Evolutionary conservation across 2,888 invertebrate species (phyloP).

Genomic region (Ypsolopha sequella): DNA sequence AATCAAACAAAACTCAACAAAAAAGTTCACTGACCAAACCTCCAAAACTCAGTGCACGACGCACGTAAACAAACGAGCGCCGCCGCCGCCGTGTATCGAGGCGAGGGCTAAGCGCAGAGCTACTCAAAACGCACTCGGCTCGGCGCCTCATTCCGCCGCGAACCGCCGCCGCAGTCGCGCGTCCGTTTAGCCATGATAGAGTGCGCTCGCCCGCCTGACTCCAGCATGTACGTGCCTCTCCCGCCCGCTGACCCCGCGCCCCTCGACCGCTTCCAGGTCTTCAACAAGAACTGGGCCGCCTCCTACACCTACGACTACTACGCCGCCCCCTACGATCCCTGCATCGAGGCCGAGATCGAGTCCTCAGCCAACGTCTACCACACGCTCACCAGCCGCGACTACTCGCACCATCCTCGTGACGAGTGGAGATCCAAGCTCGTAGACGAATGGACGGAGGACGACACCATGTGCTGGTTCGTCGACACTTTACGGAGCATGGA

Average conservation of each 20-base stretch:
- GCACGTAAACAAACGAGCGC: conserved; percentile 12
- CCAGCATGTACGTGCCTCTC: conserved; percentile 46
- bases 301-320: conserved; percentile 52
- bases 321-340: conserved; percentile 43
- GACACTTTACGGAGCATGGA: conserved; percentile 44
- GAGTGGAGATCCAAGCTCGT: conserved; percentile 69
- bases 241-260: conserved; percentile 49
- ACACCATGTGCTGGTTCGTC: conserved; percentile 68
- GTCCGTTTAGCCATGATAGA: conserved; percentile 40
- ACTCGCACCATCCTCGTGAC: conserved; percentile 27
- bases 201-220: conserved; percentile 57
- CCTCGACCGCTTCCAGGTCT: conserved; percentile 54
- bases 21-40: neutral
- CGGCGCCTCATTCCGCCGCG: conserved; percentile 21
- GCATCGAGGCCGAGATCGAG: conserved; percentile 48
- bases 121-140: conserved; percentile 9
- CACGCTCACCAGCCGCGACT: conserved; percentile 47
- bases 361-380: conserved; percentile 48
- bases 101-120: conserved; percentile 11
- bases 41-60: neutral
- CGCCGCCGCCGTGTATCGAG: conserved; percentile 20
- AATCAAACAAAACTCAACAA: neutral
- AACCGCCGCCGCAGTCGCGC: conserved; percentile 33
- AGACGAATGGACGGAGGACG: conserved; percentile 66
- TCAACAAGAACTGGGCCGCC: conserved; percentile 45